Evolutionary conservation across 1,140 invertebrate genomes (phyloP), one percentile per base, ranked within the genome.

Genomic region (Kradibia gibbosae): DNA sequence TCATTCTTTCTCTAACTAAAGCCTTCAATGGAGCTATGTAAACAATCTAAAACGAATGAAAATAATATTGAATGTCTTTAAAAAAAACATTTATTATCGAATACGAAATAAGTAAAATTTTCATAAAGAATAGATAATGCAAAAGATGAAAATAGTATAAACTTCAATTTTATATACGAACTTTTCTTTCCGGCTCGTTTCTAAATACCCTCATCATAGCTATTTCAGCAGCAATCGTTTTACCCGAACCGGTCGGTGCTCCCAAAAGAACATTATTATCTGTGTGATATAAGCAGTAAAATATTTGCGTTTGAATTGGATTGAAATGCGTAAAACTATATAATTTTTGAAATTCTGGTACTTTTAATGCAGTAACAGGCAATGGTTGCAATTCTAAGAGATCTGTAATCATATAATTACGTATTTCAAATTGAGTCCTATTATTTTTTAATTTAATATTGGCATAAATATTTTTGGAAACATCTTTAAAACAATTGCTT

Each of bases 11-110:
- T 83, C 98, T 93, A 0, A 99, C 99, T 13, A 99, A 91, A 57
- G 99, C 98, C 92, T 99, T 99, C 72, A 99, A 89, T 0, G 99
- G 99, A 1, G 99, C 99, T 87, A 99, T 99, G 87, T 99, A 99
- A 0, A 99, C 98, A 73, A 98, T 94, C 94, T 96, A 81, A 48
- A 90, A 86, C 79, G 70, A 75, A 78, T 80, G 72, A 83, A 83
- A 82, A 82, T 53, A n/a, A n/a, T n/a, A n/a, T n/a, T n/a, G n/a
- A n/a, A n/a, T n/a, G n/a, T n/a, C 10, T 8, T 53, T 11, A 53
- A 53, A 53, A 53, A 20, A 53, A 53, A 8, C 22, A 17, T 53
- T 20, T 17, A 53, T 53, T 22, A 53, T 53, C 3, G 22, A 8
- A 53, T 53, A 53, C 22, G 22, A 53, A 3, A 20, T 5, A 53